Percentiles rank a stretch among this genome's conserved stretches.
These are phyloP conservation scores for Teleopsis dalmanni DNA, from an alignment of 1,140 invertebrate species.

Conservation along the genomic window DNA sequence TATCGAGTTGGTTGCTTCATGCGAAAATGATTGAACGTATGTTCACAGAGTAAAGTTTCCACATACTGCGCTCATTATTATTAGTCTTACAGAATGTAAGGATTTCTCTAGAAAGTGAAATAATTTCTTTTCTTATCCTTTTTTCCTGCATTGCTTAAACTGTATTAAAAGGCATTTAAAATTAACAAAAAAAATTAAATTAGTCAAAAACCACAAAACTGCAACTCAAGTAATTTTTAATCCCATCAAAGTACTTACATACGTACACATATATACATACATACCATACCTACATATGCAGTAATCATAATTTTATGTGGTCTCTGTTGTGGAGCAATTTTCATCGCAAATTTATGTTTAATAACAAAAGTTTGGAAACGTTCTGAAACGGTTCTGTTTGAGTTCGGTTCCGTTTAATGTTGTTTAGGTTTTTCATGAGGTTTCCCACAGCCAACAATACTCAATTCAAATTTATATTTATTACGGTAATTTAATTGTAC, in stretches of 20 bases:
- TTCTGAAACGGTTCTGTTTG: background rate
- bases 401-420: too few relatives aligned
- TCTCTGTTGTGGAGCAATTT: background rate
- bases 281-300: background rate
- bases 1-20: too few relatives aligned
- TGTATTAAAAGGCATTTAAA: background rate
- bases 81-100: too few relatives aligned
- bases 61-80: too few relatives aligned
- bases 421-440: too few relatives aligned
- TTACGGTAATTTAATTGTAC: too few relatives aligned
- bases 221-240: background rate
- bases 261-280: background rate
- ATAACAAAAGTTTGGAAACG: background rate
- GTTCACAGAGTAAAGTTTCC: too few relatives aligned
- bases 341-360: background rate
- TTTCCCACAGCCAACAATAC: background rate
- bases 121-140: background rate
- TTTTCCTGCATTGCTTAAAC: background rate
- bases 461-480: slow-evolving; percentile 1
- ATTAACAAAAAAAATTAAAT: background rate
- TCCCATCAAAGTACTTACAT: background rate
- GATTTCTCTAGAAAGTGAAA: too few relatives aligned
- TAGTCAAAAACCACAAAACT: background rate
- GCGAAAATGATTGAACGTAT: too few relatives aligned
- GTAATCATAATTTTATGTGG: background rate